These are phyloP conservation scores for Protonibea diacanthus DNA, from an alignment of 2,797 vertebrate genomes.

Conservation along the genomic window DNA sequence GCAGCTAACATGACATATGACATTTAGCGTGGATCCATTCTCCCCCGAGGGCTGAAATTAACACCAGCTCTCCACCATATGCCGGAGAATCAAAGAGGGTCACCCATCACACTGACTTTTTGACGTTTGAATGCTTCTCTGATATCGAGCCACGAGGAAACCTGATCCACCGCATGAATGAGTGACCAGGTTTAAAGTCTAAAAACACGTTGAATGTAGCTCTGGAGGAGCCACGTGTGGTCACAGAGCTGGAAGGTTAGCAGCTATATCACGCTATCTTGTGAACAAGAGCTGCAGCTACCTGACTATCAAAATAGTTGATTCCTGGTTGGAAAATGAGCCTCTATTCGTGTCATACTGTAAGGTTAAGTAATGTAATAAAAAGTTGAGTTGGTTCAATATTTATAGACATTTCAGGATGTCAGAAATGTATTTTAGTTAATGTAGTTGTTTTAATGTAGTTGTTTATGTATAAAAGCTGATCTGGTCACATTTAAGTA, in stretches of 20 bases:
- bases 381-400: too few species aligned
- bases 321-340: too few species aligned
- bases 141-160: slow-evolving; percentile 35
- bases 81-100: slow-evolving; percentile 43
- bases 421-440: too few species aligned
- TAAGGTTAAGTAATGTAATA: too few species aligned
- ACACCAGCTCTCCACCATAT: slow-evolving; percentile 65
- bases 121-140: slow-evolving; percentile 44
- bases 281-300: too few species aligned
- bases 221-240: neutral
- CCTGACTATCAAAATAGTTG: too few species aligned
- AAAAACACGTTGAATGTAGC: neutral
- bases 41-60: slow-evolving; percentile 68
- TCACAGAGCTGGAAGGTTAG: neutral
- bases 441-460: too few species aligned
- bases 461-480: neutral
- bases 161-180: slow-evolving; percentile 34
- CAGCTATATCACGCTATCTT: neutral
- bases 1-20: slow-evolving; percentile 47
- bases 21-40: slow-evolving; percentile 51
- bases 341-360: too few species aligned
- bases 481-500: neutral
- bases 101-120: slow-evolving; percentile 24
- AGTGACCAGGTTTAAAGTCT: slow-evolving; percentile 2
- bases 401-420: neutral